Base-by-base conservation (phyloP, 2,888 invertebrate genomes). In the Pristionchus exspectatus region DNA sequence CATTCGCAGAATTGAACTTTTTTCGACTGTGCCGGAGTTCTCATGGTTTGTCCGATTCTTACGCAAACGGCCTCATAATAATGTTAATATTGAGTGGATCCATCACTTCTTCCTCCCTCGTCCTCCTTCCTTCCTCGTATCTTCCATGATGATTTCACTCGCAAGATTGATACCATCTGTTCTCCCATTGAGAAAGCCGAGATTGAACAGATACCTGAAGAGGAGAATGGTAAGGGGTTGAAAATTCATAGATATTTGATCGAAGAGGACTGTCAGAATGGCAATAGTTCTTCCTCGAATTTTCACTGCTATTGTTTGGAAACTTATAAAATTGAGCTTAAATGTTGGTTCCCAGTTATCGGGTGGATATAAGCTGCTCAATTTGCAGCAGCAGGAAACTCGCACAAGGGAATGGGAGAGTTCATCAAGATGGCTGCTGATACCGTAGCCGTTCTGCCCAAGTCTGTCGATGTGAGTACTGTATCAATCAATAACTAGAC, bases 381-480 rank as follows among this genome's bases (percentile, higher is more conserved):
- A 33, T 30, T 72, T 63, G 24, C 63, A 63, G 72, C 33, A 33
- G 44, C 77, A 0, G 24, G 38, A 2, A 24, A 30, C 24, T 44
- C 44, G 0, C 44, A 63, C n/a, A 38, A 66, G 4, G 87, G 87
- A 9, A 87, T 90, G 59, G 56, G 86, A n/a, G 90, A 90, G 2
- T 90, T 90, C 81, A 85, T 90, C 27, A 69, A 87, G 90, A 81
- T 86, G n/a, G 56, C 89, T 7, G 56, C 59, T 3, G 87, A 84
- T 12, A 44, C 44, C 1, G 56, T 72, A 3, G 16, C 50, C 2
- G 44, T 59, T 16, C 81, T 89, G 1, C 89, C 88, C 18, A 90
- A 88, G 30, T 87, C 88, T 21, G 90, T 90, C 27, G 90, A 90
- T 10, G 84, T 85, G 27, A 50, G 81, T 27, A 30, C 27, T 0